phyloP scores from a whole-genome alignment of 2,797 vertebrate species.

The Eospalax fontanierii region DNA sequence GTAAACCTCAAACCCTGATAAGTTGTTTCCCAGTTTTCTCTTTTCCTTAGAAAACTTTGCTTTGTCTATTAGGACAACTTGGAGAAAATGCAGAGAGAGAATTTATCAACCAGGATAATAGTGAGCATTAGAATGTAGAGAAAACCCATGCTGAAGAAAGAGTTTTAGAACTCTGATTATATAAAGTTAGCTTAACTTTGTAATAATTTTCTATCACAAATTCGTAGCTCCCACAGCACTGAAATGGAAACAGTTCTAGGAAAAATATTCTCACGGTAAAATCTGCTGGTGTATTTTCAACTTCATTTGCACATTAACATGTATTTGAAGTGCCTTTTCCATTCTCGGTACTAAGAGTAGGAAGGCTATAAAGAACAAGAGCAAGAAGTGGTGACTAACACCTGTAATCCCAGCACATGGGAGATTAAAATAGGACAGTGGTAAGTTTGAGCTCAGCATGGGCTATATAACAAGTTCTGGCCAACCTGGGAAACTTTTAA shows the following conservation, averaged over 20 bases:
- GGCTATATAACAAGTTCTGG: neutral
- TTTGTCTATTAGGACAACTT: slow-evolving; percentile 62
- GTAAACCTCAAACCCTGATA: slow-evolving; percentile 86
- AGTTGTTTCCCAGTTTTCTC: slow-evolving; percentile 79
- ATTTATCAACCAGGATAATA: neutral
- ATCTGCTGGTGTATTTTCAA: slow-evolving; percentile 22
- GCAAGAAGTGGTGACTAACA: no score
- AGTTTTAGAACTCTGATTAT: slow-evolving; percentile 55
- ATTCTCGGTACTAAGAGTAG: neutral
- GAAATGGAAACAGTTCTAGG: slow-evolving; percentile 37
- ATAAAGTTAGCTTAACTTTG: slow-evolving; percentile 59
- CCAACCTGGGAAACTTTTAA: neutral
- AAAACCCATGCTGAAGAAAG: slow-evolving; percentile 24
- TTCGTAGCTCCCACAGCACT: neutral
- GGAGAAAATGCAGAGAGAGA: slow-evolving; percentile 1
- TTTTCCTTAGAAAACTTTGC: slow-evolving; percentile 82
- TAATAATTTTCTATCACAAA: slow-evolving; percentile 33
- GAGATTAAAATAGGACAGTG: neutral
- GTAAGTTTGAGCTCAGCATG: neutral
- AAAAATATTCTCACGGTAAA: slow-evolving; percentile 42
- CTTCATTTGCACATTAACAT: slow-evolving; percentile 8
- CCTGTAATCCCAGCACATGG: neutral
- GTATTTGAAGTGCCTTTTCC: neutral
- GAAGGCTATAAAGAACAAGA: neutral
- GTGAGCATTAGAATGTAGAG: neutral